Base-by-base conservation (phyloP, 2,888 invertebrate genomes). In the Melinaea marsaeus region DNA sequence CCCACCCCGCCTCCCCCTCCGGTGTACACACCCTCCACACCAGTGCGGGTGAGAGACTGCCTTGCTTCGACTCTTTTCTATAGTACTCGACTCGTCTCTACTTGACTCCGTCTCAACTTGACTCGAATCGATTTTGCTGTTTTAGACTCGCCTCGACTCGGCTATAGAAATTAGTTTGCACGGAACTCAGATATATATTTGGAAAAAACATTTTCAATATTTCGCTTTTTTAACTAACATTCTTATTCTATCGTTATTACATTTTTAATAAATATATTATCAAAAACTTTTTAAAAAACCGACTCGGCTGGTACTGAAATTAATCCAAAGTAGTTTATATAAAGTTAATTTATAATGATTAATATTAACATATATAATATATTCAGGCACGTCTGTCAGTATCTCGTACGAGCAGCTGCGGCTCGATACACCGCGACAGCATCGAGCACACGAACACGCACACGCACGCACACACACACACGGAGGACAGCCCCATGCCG, bases 11-110 rank as follows among this genome's bases (percentile, higher is more conserved):
- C 82, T 2, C 86, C 90, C 55, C 91, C 93, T 2, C 91, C 92
- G n/a, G 90, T 92, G 22, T 91, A 91, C 69, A 86, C 92, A 0
- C 91, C 92, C 60, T 81, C 91, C 63, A 91, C 92, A 6, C 92
- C 93, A 2, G 79, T 78, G 2, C 74, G 93, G 75, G 92, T 92
- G 67, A 69, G 80, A 74, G 34, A 33, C 6, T 22, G n/a, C n/a
- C 55, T 3, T 22, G 13, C 37, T n/a, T 34, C 4, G 22, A 22
- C 22, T 22, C 22, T 22, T n/a, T n/a, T 5, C 22, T n/a, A 2
- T 35, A 4, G n/a, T n/a, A 58, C 11, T 55, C 47, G 7, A 7
- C 7, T 37, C 7, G 5, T 6, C 35, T 35, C 35, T 35, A 35
- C 6, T 35, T 6, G 1, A 35, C 35, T 35, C 35, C 6, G 35